A percentile compares a stretch with the other conserved stretches of the same genome.
Conservation (phyloP, 1,140 invertebrate species). For the Drosophila sulfurigaster region DNA sequence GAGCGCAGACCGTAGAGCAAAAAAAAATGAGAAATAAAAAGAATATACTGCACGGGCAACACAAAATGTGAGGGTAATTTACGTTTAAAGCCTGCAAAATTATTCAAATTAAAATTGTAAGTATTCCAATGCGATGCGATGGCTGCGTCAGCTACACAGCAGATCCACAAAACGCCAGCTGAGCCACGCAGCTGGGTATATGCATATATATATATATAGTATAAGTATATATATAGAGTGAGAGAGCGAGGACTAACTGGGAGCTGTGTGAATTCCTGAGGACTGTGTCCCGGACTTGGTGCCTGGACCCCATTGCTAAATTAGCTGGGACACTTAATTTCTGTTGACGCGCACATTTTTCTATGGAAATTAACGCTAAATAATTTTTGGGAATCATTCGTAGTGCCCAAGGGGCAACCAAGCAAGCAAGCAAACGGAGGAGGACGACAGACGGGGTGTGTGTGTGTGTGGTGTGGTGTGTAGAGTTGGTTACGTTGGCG, state of each 20-base stretch:
- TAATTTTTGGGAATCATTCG: constrained; percentile 76
- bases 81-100: constrained; percentile 82
- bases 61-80: constrained; percentile 76
- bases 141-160: constrained; percentile 51
- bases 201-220: background rate
- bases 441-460: constrained; percentile 8
- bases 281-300: constrained; percentile 25
- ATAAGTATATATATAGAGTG: background rate
- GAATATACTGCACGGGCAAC: constrained; percentile 48
- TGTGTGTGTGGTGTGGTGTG: background rate
- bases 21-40: constrained; percentile 42
- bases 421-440: background rate
- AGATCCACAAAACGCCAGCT: constrained; percentile 23
- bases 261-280: constrained; percentile 17
- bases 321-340: constrained; percentile 83
- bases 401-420: constrained; percentile 51
- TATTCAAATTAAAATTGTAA: constrained; percentile 84
- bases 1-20: background rate
- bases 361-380: constrained; percentile 83
- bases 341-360: constrained; percentile 83
- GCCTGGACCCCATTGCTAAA: constrained; percentile 72
- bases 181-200: constrained; percentile 25
- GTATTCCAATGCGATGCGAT: constrained; percentile 78
- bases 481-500: constrained; percentile 16
- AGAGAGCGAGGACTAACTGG: constrained; percentile 6